Evolutionary conservation across 2,888 invertebrate species (phyloP), one percentile per base, ranked within the genome.

Genomic region (Agrotis segetum): DNA sequence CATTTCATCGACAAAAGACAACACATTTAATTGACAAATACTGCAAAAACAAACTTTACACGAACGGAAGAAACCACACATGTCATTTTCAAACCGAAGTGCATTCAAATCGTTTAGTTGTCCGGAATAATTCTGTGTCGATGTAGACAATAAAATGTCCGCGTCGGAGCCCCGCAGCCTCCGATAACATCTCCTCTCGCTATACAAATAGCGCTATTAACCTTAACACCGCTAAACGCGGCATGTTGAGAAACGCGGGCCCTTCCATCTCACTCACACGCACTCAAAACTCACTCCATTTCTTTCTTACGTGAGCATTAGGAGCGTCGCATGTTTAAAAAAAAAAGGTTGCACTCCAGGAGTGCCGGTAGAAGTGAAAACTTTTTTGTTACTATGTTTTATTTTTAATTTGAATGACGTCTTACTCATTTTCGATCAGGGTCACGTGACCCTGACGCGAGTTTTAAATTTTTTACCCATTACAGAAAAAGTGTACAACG

Each of bases 161-260:
- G 84, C 88, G 88, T 90, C 85, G 80, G 76, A 77, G 86, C 88
- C 88, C 88, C 88, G 82, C 89, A 89, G 89, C 85, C 87, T 88
- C 88, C 87, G 94, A 94, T 94, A 94, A 89, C 91, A 94, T 94
- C 94, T 89, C 89, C 86, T 85, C 89, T 88, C 85, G 85, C 90
- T 89, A 89, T 92, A 94, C 95, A 94, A 95, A 95, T 94, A 93
- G 92, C 94, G 89, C 92, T 89, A 94, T 95, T 94, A 94, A 94
- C 93, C 94, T 92, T 93, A 93, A 93, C 93, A 93, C 92, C 87
- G 88, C 88, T 89, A 88, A 91, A 89, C 87, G 90, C 91, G 91
- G 90, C 92, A 91, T 91, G 91, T 91, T 90, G 88, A 88, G 89
- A 86, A 87, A 88, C 89, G 82, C 85, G 87, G 87, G 66, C 46